Conservation (phyloP, 2,888 invertebrate genomes). For the Oligia strigilis region DNA sequence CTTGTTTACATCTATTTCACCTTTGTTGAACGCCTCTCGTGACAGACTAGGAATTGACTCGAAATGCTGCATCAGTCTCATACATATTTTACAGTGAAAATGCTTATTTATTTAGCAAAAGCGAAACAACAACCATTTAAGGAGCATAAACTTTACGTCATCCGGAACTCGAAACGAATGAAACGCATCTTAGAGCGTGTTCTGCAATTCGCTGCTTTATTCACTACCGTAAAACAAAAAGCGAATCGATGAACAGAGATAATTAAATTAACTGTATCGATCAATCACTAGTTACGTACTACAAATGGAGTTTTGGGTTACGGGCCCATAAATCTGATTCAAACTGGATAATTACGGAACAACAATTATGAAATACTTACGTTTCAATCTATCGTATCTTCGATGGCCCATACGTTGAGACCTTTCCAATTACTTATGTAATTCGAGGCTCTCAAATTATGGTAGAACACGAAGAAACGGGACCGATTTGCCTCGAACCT, state of each 20-base stretch:
- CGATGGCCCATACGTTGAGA: conserved; percentile 64
- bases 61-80: conserved; percentile 12
- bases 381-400: conserved; percentile 75
- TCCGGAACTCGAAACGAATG: neutral
- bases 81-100: conserved; percentile 11
- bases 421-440: conserved; percentile 79
- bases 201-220: conserved; percentile 22
- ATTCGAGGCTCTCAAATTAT: conserved; percentile 71
- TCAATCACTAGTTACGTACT: conserved; percentile 69
- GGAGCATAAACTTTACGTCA: conserved; percentile 12
- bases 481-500: conserved; percentile 69
- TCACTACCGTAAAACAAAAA: conserved; percentile 39
- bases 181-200: conserved; percentile 5
- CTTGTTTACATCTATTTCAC: conserved; percentile 73
- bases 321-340: conserved; percentile 76
- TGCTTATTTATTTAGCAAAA: conserved; percentile 14
- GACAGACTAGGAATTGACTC: conserved; percentile 24
- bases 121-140: conserved; percentile 13
- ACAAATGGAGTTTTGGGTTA: conserved; percentile 76
- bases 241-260: conserved; percentile 48
- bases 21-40: conserved; percentile 65
- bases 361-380: conserved; percentile 79
- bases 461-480: conserved; percentile 71
- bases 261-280: conserved; percentile 63
- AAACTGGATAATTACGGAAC: conserved; percentile 77